A percentile compares a stretch with the other conserved stretches of the same genome.
Evolutionary conservation across 2,797 vertebrate genomes (phyloP).

Genomic region (Orestias chungarensis): DNA sequence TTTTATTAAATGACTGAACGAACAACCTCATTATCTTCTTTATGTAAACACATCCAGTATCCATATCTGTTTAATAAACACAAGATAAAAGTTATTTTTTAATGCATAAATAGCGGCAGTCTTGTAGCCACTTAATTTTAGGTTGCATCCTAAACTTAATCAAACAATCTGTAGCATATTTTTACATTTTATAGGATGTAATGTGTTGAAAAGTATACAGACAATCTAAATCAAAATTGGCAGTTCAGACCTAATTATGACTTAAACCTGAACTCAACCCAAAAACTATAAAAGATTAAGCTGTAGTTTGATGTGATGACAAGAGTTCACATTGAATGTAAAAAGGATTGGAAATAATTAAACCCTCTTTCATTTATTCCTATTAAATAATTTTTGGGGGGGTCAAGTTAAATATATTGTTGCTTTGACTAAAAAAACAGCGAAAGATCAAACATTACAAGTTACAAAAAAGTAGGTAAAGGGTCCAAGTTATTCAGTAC

Average conservation of each 20-base stretch:
- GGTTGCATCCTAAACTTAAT: neutral
- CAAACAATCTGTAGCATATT: neutral
- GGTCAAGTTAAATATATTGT: neutral
- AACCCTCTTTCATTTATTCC: neutral
- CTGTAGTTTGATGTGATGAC: neutral
- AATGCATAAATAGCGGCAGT: too few relatives aligned
- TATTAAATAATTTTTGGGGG: too few relatives aligned
- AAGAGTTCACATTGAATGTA: neutral
- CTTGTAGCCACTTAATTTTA: too few relatives aligned
- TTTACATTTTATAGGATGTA: neutral
- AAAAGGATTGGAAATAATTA: neutral
- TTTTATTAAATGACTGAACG: too few relatives aligned
- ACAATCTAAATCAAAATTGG: neutral
- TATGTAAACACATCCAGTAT: too few relatives aligned
- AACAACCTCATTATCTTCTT: too few relatives aligned
- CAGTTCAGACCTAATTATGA: neutral
- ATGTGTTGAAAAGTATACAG: neutral
- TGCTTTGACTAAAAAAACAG: neutral
- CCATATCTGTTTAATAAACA: too few relatives aligned
- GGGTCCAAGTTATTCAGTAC: neutral
- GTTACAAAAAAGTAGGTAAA: neutral
- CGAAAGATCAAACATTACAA: neutral
- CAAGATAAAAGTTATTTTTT: too few relatives aligned
- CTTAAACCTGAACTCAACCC: neutral
- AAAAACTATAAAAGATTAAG: neutral